Evolutionary conservation across 1,140 invertebrate genomes (phyloP), one percentile per base, ranked within the genome.

Genomic region (Diorhabda carinulata): DNA sequence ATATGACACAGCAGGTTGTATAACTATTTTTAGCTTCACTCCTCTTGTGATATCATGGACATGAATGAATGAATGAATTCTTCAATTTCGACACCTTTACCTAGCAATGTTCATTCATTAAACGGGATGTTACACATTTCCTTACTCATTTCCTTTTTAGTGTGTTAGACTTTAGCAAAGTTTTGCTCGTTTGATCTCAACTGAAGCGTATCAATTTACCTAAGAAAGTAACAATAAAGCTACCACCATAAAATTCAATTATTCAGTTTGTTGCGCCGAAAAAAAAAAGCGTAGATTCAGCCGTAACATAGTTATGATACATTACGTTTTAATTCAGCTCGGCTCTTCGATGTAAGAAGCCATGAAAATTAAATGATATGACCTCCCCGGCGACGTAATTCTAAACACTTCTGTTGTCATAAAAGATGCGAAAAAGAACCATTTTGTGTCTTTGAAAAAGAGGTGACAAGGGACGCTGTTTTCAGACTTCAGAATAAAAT

Each of bases 361-460:
- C 62, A 79, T 80, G 79, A 80, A 80, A 80, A 79, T 78, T 80
- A 80, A 80, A 80, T 80, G 79, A 79, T 76, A 78, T 71, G 70
- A 70, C 67, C 60, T 77, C 77, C 74, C 76, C n/a, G 45, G 68
- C 78, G 77, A 76, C 72, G 75, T 75, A 79, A 80, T 80, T 80
- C 76, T 78, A 80, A 80, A 80, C 79, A 79, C 79, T 80, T 80
- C 77, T 76, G 74, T 72, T 76, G 78, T 76, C 76, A 72, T 78
- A 76, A 79, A 80, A 77, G 77, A 74, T 70, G 76, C 72, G 73
- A 74, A 69, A 76, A 77, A 76, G 72, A 78, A 73, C 72, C 73
- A 72, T 75, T 73, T 58, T 68, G 71, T 64, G 72, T 76, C 67
- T 75, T 75, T 76, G 77, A 79, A 76, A 78, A 78, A 80, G 78